These are phyloP conservation scores for Microtus oregoni DNA, from an alignment of 2,113 vertebrate genomes.

Conservation along the genomic window DNA sequence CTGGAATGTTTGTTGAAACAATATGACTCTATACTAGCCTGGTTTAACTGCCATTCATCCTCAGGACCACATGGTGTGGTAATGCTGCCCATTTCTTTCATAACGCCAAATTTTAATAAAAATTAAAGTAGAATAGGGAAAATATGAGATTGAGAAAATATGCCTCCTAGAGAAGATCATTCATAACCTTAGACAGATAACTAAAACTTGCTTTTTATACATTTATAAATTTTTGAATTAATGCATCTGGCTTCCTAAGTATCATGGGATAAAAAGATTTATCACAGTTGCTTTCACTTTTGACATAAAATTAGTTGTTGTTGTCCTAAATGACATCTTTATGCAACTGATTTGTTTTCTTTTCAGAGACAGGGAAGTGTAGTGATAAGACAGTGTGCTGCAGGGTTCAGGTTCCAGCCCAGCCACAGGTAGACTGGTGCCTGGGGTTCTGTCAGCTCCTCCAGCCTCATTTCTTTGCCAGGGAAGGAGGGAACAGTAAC, in stretches of 20 bases:
- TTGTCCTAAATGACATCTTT: neutral
- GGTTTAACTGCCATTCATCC: neutral
- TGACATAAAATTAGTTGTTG: constrained; percentile 29
- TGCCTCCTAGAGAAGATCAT: neutral
- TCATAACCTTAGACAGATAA: neutral
- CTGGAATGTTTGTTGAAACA: constrained; percentile 34
- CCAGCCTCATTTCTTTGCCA: constrained; percentile 14
- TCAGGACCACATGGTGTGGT: neutral
- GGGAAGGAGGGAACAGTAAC: neutral
- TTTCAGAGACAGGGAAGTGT: neutral
- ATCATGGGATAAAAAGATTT: constrained; percentile 36
- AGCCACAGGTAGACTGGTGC: neutral
- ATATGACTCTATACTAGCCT: neutral
- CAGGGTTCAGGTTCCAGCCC: neutral
- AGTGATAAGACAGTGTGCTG: neutral
- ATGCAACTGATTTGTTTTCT: neutral
- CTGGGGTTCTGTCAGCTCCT: neutral
- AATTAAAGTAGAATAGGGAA: neutral
- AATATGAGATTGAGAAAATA: neutral
- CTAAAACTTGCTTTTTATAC: neutral
- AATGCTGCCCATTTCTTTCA: neutral
- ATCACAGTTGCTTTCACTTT: neutral
- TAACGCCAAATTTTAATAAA: neutral
- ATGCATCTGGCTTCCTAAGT: neutral
- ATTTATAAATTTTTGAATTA: constrained; percentile 15